Conservation (phyloP, 2,113 vertebrate genomes). For the Rhombomys opimus region DNA sequence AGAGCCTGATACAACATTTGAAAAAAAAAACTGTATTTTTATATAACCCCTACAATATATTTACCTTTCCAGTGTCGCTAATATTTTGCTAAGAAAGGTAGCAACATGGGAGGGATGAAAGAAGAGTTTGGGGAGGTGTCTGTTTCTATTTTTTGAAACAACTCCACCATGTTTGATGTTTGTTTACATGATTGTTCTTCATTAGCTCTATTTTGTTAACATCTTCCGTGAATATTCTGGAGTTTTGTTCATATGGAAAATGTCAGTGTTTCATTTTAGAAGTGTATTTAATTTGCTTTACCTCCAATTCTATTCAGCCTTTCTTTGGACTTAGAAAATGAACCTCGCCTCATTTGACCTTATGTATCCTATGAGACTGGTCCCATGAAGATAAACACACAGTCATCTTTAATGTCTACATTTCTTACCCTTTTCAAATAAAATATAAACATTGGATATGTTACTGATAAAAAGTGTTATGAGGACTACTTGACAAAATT, state of each 20-base stretch:
- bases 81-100: neutral
- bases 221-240: neutral
- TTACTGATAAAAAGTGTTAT: neutral
- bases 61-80: neutral
- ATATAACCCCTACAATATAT: neutral
- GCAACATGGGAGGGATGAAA: neutral
- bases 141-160: neutral
- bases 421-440: neutral
- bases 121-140: neutral
- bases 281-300: neutral
- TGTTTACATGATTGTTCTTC: neutral
- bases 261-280: neutral
- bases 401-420: neutral
- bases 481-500: neutral
- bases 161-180: neutral
- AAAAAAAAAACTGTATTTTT: neutral
- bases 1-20: neutral
- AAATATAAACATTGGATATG: neutral
- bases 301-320: accelerated
- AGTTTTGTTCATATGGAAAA: neutral
- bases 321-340: neutral
- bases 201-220: neutral
- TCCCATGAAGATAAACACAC: neutral
- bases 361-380: neutral
- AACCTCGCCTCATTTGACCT: neutral